Evolutionary conservation across 2,113 vertebrate genomes (phyloP).

Genomic region (Entelurus aequoreus): DNA sequence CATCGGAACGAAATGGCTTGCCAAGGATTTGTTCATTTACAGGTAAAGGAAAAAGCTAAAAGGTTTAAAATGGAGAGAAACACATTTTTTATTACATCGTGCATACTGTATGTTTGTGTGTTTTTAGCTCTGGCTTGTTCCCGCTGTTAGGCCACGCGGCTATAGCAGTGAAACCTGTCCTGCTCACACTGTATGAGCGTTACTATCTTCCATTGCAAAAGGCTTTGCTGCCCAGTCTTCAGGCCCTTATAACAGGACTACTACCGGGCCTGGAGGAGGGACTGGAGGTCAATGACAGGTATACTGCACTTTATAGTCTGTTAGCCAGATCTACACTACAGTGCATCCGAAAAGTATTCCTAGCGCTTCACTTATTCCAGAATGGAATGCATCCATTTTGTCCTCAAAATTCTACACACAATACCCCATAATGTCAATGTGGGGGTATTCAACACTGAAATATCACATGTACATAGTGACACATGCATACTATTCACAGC

Average conservation of each 20-base stretch:
- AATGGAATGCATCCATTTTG: too few relatives aligned
- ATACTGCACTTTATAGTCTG: background rate
- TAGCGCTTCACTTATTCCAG: too few relatives aligned
- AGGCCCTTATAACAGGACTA: constrained; percentile 89
- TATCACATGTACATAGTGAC: too few relatives aligned
- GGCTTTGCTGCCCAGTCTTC: constrained; percentile 89
- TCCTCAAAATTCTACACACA: too few relatives aligned
- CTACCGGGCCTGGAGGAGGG: constrained; percentile 95
- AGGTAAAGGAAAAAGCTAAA: constrained; percentile 59
- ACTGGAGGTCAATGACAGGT: constrained; percentile 94
- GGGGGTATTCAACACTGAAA: too few relatives aligned
- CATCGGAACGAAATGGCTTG: constrained; percentile 90
- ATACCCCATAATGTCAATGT: too few relatives aligned
- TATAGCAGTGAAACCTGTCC: constrained; percentile 89
- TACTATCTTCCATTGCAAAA: constrained; percentile 95
- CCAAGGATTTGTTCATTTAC: constrained; percentile 90
- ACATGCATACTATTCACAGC: too few relatives aligned
- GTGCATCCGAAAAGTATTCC: too few relatives aligned
- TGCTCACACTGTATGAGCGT: constrained; percentile 88
- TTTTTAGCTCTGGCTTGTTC: constrained; percentile 85
- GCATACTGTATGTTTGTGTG: constrained; percentile 2
- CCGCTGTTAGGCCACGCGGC: constrained; percentile 89
- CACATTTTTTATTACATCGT: background rate
- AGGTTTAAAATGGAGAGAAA: background rate
- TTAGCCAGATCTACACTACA: too few relatives aligned